These are phyloP conservation scores for Leucoraja erinaceus DNA, from an alignment of 2,113 vertebrate species.

Conservation along the genomic window DNA sequence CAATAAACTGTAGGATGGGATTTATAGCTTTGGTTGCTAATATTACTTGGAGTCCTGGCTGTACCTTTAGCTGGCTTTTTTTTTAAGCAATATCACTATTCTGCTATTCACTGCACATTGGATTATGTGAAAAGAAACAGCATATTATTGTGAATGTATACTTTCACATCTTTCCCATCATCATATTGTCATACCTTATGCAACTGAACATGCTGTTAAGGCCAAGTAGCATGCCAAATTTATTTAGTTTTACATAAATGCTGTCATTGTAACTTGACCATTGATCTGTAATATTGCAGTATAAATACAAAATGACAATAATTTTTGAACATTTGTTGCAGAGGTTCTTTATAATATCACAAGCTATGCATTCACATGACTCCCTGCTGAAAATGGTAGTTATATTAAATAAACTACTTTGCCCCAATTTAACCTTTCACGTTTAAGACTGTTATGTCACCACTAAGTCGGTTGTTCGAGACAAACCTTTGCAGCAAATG, in stretches of 20 bases:
- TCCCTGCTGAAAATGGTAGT: background rate
- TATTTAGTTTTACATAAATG: background rate
- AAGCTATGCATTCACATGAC: constrained; percentile 1
- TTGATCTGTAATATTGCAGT: constrained; percentile 7
- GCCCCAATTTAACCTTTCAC: background rate
- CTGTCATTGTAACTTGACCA: background rate
- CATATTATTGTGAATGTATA: background rate
- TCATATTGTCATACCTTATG: background rate
- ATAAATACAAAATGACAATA: background rate
- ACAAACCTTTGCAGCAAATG: constrained; percentile 16
- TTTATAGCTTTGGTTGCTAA: background rate
- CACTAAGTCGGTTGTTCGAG: background rate
- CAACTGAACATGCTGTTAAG: background rate
- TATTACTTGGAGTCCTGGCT: background rate
- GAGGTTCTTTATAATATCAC: background rate
- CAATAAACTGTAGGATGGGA: background rate
- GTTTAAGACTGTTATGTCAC: background rate
- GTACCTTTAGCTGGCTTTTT: background rate
- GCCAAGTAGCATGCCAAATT: background rate
- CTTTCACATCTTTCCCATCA: background rate
- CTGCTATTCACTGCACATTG: background rate
- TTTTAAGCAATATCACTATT: background rate
- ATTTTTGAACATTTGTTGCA: constrained; percentile 14
- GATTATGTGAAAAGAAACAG: background rate
- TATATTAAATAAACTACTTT: background rate